A percentile compares a stretch with the other conserved stretches of the same genome.
Evolutionary conservation across 2,888 invertebrate genomes (phyloP).

Genomic region (Tetropium fuscum): DNA sequence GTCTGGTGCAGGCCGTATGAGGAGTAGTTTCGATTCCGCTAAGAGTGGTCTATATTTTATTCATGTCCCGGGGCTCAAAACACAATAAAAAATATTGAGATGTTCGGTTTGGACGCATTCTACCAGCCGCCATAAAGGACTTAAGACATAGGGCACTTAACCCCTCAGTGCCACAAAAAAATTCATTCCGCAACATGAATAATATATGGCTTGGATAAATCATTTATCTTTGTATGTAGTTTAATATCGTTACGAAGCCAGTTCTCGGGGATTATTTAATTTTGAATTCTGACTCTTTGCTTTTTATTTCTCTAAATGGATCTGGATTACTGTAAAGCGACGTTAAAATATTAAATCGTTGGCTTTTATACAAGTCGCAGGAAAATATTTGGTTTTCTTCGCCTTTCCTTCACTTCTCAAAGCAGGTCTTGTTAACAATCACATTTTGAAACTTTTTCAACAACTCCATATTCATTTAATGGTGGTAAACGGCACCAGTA

Average conservation of each 20-base stretch:
- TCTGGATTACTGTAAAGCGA: not conserved
- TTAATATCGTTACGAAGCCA: not conserved
- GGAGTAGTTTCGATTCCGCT: slow-evolving; percentile 15
- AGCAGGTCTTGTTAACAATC: too few relatives aligned
- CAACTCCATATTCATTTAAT: too few relatives aligned
- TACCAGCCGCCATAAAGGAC: slow-evolving; percentile 1
- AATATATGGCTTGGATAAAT: slow-evolving; percentile 2
- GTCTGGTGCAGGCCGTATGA: slow-evolving; percentile 4
- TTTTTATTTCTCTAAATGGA: not conserved
- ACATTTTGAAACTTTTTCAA: too few relatives aligned
- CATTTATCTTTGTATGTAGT: slow-evolving; percentile 2
- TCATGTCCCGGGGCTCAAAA: slow-evolving; percentile 13
- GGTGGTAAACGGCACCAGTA: too few relatives aligned
- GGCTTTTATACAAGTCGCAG: too few relatives aligned
- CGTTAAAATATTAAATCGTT: too few relatives aligned
- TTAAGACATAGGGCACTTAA: slow-evolving; percentile 4
- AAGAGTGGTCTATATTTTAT: slow-evolving; percentile 19
- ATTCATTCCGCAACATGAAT: slow-evolving; percentile 3
- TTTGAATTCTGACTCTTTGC: not conserved
- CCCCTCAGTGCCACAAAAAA: slow-evolving; percentile 7
- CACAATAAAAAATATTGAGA: slow-evolving; percentile 22
- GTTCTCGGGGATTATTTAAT: not conserved
- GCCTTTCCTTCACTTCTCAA: too few relatives aligned
- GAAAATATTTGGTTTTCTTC: too few relatives aligned
- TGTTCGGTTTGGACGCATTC: not conserved